These are phyloP conservation scores for Aricia artaxerxes DNA, from an alignment of 2,888 invertebrate species.

Conservation along the genomic window DNA sequence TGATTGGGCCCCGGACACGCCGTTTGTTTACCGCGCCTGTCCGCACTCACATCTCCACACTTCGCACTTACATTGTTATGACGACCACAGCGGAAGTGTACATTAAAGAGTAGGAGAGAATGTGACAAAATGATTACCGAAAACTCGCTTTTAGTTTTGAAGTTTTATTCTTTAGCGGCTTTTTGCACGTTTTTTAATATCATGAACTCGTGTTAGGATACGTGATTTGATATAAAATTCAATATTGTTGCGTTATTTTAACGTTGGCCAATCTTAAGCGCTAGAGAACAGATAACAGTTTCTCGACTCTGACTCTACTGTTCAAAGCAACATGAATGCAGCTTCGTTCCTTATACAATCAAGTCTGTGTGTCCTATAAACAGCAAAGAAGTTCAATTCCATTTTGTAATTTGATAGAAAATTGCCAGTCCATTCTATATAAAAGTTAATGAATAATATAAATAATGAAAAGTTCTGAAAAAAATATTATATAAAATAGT, in stretches of 20 bases:
- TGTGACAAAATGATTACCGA: conserved; percentile 1
- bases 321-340: too few species aligned
- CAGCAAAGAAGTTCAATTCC: too few species aligned
- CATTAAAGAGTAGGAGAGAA: background rate
- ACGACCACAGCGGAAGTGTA: background rate
- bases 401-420: too few species aligned
- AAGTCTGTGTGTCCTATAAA: too few species aligned
- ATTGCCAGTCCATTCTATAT: too few species aligned
- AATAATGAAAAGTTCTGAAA: too few species aligned
- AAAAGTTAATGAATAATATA: too few species aligned
- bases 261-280: too few species aligned
- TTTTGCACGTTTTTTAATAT: background rate
- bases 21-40: conserved; percentile 60
- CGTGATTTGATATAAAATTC: background rate
- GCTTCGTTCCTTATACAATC: too few species aligned
- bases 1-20: conserved; percentile 65
- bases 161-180: background rate
- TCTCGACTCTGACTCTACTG: too few species aligned
- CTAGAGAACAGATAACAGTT: too few species aligned
- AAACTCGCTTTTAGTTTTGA: background rate
- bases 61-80: conserved; percentile 27
- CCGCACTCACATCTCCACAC: conserved; percentile 39
- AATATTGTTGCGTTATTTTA: background rate
- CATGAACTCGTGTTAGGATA: background rate
- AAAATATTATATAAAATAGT: too few species aligned